Percentiles rank a stretch among this genome's conserved stretches.
These are phyloP conservation scores for Nylanderia fulva DNA, from an alignment of 1,140 invertebrate genomes.

Conservation along the genomic window DNA sequence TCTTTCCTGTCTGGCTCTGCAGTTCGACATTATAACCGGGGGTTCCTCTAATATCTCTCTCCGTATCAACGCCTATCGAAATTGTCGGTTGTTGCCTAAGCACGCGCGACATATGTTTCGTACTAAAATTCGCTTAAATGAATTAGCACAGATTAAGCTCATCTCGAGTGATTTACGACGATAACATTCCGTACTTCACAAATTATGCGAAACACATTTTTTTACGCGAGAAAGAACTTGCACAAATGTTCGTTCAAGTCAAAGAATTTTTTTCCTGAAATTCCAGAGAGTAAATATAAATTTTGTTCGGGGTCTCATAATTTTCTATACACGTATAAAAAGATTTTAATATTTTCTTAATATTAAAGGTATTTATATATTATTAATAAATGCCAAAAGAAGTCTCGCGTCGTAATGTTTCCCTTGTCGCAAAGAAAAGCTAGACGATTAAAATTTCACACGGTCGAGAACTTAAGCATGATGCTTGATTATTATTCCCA, in stretches of 20 bases:
- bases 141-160: constrained; percentile 3
- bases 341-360: neutral
- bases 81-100: constrained; percentile 22
- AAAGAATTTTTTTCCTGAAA: neutral
- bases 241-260: neutral
- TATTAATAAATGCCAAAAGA: too few relatives aligned
- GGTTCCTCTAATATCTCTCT: constrained; percentile 48
- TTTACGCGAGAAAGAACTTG: neutral
- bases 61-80: constrained; percentile 22
- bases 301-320: neutral
- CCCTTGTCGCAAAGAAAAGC: neutral
- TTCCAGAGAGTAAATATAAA: neutral
- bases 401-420: too few relatives aligned
- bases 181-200: neutral
- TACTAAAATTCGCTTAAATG: constrained; percentile 21
- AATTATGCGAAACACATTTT: neutral
- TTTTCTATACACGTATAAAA: neutral
- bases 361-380: neutral
- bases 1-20: constrained; percentile 26
- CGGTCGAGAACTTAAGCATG: constrained; percentile 4
- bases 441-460: constrained; percentile 14
- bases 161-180: neutral
- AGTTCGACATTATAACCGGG: constrained; percentile 44
- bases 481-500: constrained; percentile 23
- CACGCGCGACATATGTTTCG: constrained; percentile 53